Conservation (phyloP, 2,797 vertebrate genomes). For the Thamnophis elegans region DNA sequence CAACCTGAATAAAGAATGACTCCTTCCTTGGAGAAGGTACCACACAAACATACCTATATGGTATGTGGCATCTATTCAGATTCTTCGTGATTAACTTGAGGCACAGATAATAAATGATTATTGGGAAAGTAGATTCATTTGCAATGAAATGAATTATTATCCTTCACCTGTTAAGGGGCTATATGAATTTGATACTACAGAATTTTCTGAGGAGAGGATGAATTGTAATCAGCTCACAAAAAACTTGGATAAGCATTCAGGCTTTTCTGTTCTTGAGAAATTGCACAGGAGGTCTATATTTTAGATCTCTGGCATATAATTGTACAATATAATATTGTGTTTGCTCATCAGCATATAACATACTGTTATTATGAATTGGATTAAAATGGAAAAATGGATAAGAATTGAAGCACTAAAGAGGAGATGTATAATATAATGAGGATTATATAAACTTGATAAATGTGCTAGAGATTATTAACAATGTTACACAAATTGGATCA, state of each 20-base stretch:
- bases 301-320: neutral
- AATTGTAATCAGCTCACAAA: neutral
- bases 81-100: neutral
- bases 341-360: neutral
- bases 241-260: neutral
- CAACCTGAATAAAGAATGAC: constrained; percentile 6
- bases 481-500: too few species aligned
- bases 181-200: neutral
- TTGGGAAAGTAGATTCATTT: neutral
- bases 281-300: neutral
- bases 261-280: neutral
- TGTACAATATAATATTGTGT: neutral
- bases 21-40: neutral
- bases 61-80: neutral
- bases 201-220: neutral
- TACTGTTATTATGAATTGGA: too few species aligned
- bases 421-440: too few species aligned
- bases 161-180: neutral
- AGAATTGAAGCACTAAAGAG: too few species aligned
- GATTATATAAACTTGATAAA: too few species aligned
- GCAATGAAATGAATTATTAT: constrained; percentile 6
- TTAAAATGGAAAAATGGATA: too few species aligned
- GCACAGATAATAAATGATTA: neutral
- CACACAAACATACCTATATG: neutral
- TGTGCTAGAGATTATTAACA: too few species aligned